phyloP scores from a whole-genome alignment of 2,113 vertebrate species.

The Nerophis ophidion region DNA sequence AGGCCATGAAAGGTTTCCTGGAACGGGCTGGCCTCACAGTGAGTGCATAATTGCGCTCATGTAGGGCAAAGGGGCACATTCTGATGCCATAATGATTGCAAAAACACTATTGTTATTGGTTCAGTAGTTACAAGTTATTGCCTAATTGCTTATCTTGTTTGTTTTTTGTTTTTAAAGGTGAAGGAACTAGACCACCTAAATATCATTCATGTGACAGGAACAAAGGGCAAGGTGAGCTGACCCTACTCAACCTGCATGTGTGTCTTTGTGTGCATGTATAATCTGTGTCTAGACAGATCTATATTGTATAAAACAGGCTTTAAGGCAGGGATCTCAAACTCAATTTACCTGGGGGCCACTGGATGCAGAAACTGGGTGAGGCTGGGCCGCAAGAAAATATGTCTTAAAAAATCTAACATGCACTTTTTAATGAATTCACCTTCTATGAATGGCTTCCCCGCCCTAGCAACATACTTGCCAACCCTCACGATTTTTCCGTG shows the following conservation, averaged over 20 bases:
- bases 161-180: conserved; percentile 70
- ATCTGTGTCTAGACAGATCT: neutral
- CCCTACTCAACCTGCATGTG: neutral
- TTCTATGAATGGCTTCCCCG: too few relatives aligned
- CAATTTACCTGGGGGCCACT: too few relatives aligned
- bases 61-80: neutral
- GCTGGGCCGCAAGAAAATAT: too few relatives aligned
- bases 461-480: too few relatives aligned
- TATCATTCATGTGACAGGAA: conserved; percentile 93
- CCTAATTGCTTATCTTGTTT: neutral
- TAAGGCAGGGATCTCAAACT: too few relatives aligned
- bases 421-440: too few relatives aligned
- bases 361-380: too few relatives aligned
- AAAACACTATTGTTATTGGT: neutral
- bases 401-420: too few relatives aligned
- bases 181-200: conserved; percentile 85
- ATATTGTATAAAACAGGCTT: neutral
- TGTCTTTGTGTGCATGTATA: too few relatives aligned
- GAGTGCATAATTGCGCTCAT: conserved; percentile 11
- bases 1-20: conserved; percentile 82
- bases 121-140: neutral
- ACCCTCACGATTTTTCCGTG: too few relatives aligned
- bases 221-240: conserved; percentile 89
- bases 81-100: neutral
- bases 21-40: conserved; percentile 80